Base-by-base conservation (phyloP, 1,140 invertebrate genomes). In the Chionoecetes opilio region DNA sequence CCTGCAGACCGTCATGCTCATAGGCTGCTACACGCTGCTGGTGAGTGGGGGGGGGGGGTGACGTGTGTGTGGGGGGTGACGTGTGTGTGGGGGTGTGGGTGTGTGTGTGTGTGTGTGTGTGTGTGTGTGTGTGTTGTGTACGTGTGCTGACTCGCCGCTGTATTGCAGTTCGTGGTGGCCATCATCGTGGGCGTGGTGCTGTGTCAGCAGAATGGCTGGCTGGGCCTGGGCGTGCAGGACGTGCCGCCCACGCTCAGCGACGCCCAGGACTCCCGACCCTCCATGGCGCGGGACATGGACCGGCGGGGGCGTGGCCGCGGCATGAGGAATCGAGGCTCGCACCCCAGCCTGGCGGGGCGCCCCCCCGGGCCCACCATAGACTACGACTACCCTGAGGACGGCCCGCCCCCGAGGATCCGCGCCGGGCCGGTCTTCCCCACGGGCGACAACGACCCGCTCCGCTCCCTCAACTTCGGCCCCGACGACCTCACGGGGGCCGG, bases 191-290 rank as follows among this genome's bases (percentile, higher is more conserved):
- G 96, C 3, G 92, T 96, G 32, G 96, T 96, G 38, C 86, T 96
- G 75, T 96, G 96, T 63, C 93, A 96, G 85, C 96, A 96, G 82
- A 96, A 96, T 82, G 96, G 96, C 17, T 96, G 96, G 96, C 91
- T 96, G 29, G 96, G 96, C 31, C 93, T 96, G 75, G 96, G 96
- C 6, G 41, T 35, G 17, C 82, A 92, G 34, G 90, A 95, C 31
- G 9, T 35, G 8, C 46, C 90, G 11, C n/a, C 86, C 17, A 35
- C 32, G 8, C 26, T 11, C 14, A 75, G 35, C 26, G 26, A 93
- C 14, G n/a, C 2, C 37, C 75, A 82, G 5, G 53, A 94, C 87
- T 31, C 26, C 34, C 35, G 53, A 0, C 63, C 91, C 8, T 89
- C 93, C 53, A 26, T n/a, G 29, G 34, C 86, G 46, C 38, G 94